Base-by-base conservation (phyloP, 2,797 vertebrate species). In the Spea hammondii region DNA sequence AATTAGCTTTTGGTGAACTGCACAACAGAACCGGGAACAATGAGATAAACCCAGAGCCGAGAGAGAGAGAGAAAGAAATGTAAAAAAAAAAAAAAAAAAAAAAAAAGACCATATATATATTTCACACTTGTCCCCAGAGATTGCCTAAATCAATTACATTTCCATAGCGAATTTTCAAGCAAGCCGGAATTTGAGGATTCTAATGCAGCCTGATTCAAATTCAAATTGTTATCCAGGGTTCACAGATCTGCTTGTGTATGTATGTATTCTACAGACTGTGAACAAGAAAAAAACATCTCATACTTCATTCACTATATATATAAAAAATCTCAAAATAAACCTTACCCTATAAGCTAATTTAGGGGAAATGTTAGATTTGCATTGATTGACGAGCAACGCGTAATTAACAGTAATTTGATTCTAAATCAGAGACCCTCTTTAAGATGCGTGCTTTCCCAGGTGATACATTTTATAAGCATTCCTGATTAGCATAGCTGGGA, bases 151-250 rank as follows among this genome's bases (percentile, higher is more conserved):
- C 64, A 72, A 62, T 79, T 62, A 74, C 51, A 53, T 74, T 65
- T 79, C 47, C 45, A 67, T 53, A 47, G 12, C 48, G 13, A 79
- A 67, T 66, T 79, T 72, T 79, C 48, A 64, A 69, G 72, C n/a
- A 45, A 54, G 55, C 14, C 47, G 32, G 44, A 59, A 51, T 46
- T 54, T n/a, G 64, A 64, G 72, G 45, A 74, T 73, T 69, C 8
- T 74, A 79, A 79, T 79, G 48, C 32, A 69, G 71, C 62, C 55
- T 46, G 49, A 79, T 79, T 79, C 65, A 79, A 64, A 79, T 70
- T 79, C n/a, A 69, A 74, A 79, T 73, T 46, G 70, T 79, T 50
- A 62, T 55, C 44, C 13, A 8, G n/a, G 67, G 50, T 32, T 45
- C 4, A 57, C 47, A 62, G 50, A 74, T 69, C 65, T 74, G 71